These are phyloP conservation scores for Phoenicopterus ruber DNA, from an alignment of 2,113 vertebrate species.

Conservation along the genomic window DNA sequence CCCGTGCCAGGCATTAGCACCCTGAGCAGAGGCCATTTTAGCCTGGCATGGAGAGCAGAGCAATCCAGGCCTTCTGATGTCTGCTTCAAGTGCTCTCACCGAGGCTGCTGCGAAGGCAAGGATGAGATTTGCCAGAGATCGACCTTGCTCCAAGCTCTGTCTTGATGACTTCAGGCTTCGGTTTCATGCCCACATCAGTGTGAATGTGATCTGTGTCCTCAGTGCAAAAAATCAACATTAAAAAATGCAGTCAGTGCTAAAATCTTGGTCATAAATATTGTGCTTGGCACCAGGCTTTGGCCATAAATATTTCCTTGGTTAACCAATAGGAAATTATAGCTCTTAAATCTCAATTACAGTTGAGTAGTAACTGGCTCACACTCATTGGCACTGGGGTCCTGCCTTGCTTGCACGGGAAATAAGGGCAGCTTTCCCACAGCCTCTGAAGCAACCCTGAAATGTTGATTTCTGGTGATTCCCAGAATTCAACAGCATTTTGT, in stretches of 20 bases:
- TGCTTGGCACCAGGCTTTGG: slow-evolving; percentile 47
- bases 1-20: background rate
- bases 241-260: slow-evolving; percentile 7
- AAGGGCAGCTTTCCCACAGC: slow-evolving; percentile 13
- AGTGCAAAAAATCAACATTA: background rate
- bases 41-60: background rate
- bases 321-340: slow-evolving; percentile 57
- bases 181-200: background rate
- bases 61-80: background rate
- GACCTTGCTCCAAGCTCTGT: background rate
- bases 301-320: slow-evolving; percentile 65
- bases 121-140: background rate
- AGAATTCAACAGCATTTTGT: background rate
- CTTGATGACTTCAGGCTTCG: background rate
- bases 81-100: background rate
- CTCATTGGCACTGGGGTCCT: background rate
- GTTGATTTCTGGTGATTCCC: background rate
- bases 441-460: background rate
- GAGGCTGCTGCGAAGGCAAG: background rate
- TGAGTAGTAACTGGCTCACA: slow-evolving; percentile 47
- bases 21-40: background rate
- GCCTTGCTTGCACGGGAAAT: background rate
- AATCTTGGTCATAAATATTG: slow-evolving; percentile 60
- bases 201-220: background rate
- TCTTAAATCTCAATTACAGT: slow-evolving; percentile 57